Base-by-base conservation (phyloP, 2,888 invertebrate genomes). In the Rotaria macrura region DNA sequence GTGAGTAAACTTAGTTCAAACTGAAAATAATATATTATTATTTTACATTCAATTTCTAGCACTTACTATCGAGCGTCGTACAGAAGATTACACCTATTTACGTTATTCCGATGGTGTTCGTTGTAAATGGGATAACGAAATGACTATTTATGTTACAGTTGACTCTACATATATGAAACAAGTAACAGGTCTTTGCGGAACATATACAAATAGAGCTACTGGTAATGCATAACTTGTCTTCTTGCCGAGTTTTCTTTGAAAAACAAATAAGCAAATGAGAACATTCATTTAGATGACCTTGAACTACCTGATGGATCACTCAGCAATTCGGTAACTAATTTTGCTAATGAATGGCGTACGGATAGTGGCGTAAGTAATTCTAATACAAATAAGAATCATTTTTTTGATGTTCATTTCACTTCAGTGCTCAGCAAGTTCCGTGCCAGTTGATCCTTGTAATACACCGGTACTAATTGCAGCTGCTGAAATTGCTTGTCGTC, bases 401-500 rank as follows among this genome's bases (percentile, higher is more conserved):
- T 34, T 29, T 7, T 10, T 38, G 49, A 43, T 29, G 14, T 47
- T 83, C 6, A 72, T 84, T 55, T 65, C 29, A 29, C 47, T 74
- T 54, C 85, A 72, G 83, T 85, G 86, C 87, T 84, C 85, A 54
- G 55, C 55, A 84, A 85, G 52, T 74, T 74, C 57, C 47, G 85
- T 72, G 84, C 55, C 65, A 85, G 84, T 23, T n/a, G 57, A 74
- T 86, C 83, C 85, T 34, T 87, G 87, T 40, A 79, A 25, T 34
- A 85, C 84, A 0, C 57, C 38, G 25, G 57, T 57, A 10, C 72
- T 86, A 34, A 83, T 85, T 49, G 12, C 43, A 6, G 85, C 84
- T n/a, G 87, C 87, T 14, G 83, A 40, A 9, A 57, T 84, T 40
- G 87, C 87, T 17, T 87, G 87, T 83, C 74, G 83, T 55, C 57